These are phyloP conservation scores for Ptiloglossa arizonensis DNA, from an alignment of 1,140 invertebrate species.

Conservation along the genomic window DNA sequence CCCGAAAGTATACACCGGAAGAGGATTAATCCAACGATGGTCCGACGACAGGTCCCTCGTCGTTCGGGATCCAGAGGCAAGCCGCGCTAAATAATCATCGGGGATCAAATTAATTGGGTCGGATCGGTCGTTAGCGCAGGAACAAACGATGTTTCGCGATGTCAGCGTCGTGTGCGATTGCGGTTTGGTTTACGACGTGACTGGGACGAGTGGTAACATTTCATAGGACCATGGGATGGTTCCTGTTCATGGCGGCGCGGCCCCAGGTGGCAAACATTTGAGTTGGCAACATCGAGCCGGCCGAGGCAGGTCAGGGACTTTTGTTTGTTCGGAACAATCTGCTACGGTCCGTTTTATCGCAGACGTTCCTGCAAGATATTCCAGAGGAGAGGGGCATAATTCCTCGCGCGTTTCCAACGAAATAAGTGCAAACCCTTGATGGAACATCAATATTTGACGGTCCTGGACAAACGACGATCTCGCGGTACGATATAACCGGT, in stretches of 20 bases:
- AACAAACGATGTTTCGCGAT: slow-evolving; percentile 39
- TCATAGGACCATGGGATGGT: slow-evolving; percentile 28
- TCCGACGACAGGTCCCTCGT: neutral
- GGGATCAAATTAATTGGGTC: slow-evolving; percentile 39
- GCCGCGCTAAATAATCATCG: neutral
- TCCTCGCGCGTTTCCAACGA: slow-evolving; percentile 4
- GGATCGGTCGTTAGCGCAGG: slow-evolving; percentile 23
- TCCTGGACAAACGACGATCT: neutral
- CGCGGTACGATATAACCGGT: neutral
- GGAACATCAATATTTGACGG: slow-evolving; percentile 30
- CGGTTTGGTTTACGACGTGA: slow-evolving; percentile 87
- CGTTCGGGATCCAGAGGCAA: neutral
- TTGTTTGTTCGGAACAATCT: slow-evolving; percentile 60
- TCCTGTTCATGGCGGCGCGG: slow-evolving; percentile 14
- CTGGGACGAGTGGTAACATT: slow-evolving; percentile 45
- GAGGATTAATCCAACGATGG: neutral
- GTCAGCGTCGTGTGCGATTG: slow-evolving; percentile 88
- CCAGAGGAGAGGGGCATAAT: neutral
- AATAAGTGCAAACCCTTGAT: slow-evolving; percentile 6
- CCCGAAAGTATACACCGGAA: neutral
- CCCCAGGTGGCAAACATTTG: slow-evolving; percentile 65
- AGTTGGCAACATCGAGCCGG: slow-evolving; percentile 54
- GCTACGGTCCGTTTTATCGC: slow-evolving; percentile 37
- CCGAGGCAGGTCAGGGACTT: slow-evolving; percentile 42
- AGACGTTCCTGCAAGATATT: neutral